Evolutionary conservation across 1,140 invertebrate species (phyloP), one percentile per base, ranked within the genome.

Genomic region (Batillaria attramentaria): DNA sequence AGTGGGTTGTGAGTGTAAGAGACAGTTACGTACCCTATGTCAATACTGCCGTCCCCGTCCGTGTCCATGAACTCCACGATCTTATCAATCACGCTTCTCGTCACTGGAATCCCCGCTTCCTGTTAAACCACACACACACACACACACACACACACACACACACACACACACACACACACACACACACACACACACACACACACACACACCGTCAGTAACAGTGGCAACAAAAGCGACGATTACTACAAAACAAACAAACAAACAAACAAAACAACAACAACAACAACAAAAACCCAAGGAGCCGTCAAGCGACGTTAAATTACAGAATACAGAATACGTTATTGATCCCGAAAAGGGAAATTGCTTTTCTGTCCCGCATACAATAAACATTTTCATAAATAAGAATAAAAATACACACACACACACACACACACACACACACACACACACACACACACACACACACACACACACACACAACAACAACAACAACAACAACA

Each of bases 31-130:
- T 72, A 86, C 85, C 75, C 82, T 2, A 86, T 70, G 65, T 86
- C 83, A 46, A 86, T 86, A 33, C 77, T 84, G 0, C 85, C 85
- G 41, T 86, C 84, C 33, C 73, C 77, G 62, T 86, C 83, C 0
- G 82, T 82, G 72, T 86, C 85, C 85, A 86, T 86, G 57, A 86
- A 86, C 16, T 80, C 72, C 74, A 86, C 83, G 42, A 86, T 86
- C 37, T 79, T 82, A 72, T 86, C 85, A 1, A 86, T 72, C 31
- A 86, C 81, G 50, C 80, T 82, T 33, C 75, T 73, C 16, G 85
- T 81, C 1, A 84, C 83, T 13, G 85, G 85, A 8, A 86, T 79
- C 20, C 85, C 85, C 4, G 85, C 79, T 73, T 86, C 85, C 85
- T 86, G 57, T 20, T 16, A 62, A 62, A 24, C n/a, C 57, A 62